These are phyloP conservation scores for Anas platyrhynchos DNA, from an alignment of 2,113 vertebrate species.

Conservation along the genomic window DNA sequence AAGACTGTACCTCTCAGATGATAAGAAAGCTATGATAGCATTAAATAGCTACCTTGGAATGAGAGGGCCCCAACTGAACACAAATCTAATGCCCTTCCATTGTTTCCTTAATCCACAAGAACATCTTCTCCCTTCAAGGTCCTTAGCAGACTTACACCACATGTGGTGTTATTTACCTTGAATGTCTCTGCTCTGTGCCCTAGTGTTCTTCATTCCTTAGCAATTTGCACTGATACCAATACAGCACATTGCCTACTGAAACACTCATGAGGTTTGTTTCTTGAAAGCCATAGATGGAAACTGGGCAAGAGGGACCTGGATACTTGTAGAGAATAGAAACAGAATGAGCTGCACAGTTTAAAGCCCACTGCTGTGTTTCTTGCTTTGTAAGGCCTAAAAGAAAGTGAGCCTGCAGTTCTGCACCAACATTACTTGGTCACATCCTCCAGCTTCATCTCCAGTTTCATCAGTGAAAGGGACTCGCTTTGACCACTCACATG, in stretches of 20 bases:
- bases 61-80: not conserved
- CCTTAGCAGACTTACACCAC: not conserved
- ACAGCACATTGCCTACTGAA: not conserved
- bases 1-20: not conserved
- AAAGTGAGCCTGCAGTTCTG: not conserved
- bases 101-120: not conserved
- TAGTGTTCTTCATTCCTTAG: not conserved
- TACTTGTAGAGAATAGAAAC: not conserved
- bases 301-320: not conserved
- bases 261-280: not conserved
- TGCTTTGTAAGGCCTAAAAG: not conserved
- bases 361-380: not conserved
- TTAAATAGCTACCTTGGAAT: not conserved
- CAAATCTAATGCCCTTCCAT: not conserved
- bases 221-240: not conserved
- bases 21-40: not conserved
- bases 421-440: not conserved
- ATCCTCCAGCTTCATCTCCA: not conserved
- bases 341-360: not conserved
- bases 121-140: not conserved
- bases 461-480: not conserved
- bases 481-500: not conserved
- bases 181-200: not conserved
- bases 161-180: not conserved
- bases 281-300: slow-evolving; percentile 1